Evolutionary conservation across 2,888 invertebrate genomes (phyloP), one percentile per base, ranked within the genome.

Genomic region (Argyresthia goedartella): DNA sequence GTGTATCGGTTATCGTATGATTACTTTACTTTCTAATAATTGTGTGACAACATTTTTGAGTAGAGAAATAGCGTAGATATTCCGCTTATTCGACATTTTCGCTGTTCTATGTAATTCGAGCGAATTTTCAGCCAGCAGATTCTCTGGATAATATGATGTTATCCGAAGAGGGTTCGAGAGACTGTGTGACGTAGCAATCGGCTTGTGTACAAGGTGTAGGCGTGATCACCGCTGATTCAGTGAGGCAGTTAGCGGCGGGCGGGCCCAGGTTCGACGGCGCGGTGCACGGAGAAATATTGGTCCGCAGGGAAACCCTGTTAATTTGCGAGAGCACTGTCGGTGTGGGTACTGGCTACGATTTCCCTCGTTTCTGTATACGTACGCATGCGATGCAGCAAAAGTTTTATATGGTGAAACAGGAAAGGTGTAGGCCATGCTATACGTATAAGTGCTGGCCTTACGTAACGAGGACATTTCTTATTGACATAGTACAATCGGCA

Each of bases 171-270:
- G 77, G 77, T 74, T 73, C 67, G 73, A 72, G 71, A 68, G 66
- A 41, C 67, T 15, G 46, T 49, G 48, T 33, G 43, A 57, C 73
- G 76, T 80, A 76, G 73, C 84, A 85, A 85, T 85, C 82, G 81
- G 71, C 73, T 78, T 78, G 76, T 71, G 76, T 78, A 85, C 85
- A 85, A 81, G 84, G 72, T 81, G 85, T 82, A 85, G 85, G 85
- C 85, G 85, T 84, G 84, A 79, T 84, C 81, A 77, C 71, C 71
- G 82, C 84, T 85, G 85, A 85, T 84, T 84, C 85, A 85, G 81
- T 82, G 80, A 79, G 80, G 81, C 76, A 81, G 81, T 82, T 81
- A 80, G 77, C 74, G 77, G 80, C 81, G 78, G 84, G 80, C 81
- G 81, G 77, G 76, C 73, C 78, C 71, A 73, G 80, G 77, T 80